Conservation (phyloP, 2,888 invertebrate species). For the Calephelis perditalis region DNA sequence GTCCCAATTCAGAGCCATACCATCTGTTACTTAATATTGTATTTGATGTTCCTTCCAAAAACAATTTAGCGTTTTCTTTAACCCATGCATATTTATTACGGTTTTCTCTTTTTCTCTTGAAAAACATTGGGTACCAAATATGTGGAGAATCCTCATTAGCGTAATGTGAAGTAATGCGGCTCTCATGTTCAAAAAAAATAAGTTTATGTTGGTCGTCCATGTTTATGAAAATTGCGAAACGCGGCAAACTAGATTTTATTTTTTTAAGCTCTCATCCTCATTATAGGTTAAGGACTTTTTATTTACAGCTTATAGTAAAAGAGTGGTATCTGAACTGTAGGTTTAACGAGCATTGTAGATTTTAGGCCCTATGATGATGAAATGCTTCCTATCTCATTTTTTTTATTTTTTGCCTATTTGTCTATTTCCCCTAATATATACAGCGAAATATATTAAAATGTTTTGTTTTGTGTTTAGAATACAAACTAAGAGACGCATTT, state of each 20-base stretch:
- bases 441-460: too few species aligned
- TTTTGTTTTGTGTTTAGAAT: too few species aligned
- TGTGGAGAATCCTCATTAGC: slow-evolving; percentile 41
- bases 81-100: slow-evolving; percentile 41
- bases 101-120: slow-evolving; percentile 33
- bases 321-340: too few species aligned
- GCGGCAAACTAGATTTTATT: slow-evolving; percentile 32
- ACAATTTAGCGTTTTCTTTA: slow-evolving; percentile 43
- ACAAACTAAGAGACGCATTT: too few species aligned
- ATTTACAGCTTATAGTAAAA: too few species aligned
- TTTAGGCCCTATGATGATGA: too few species aligned
- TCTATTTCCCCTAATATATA: too few species aligned
- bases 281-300: background rate
- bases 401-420: too few species aligned
- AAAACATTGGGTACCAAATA: slow-evolving; percentile 58
- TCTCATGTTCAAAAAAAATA: slow-evolving; percentile 37
- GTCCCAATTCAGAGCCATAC: slow-evolving; percentile 52
- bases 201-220: slow-evolving; percentile 40
- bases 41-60: slow-evolving; percentile 47
- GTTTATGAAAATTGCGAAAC: slow-evolving; percentile 26
- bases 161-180: slow-evolving; percentile 39
- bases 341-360: too few species aligned
- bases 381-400: too few species aligned
- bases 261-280: background rate
- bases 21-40: slow-evolving; percentile 48